phyloP scores from a whole-genome alignment of 2,797 vertebrate genomes.

The Cyclura pinguis region DNA sequence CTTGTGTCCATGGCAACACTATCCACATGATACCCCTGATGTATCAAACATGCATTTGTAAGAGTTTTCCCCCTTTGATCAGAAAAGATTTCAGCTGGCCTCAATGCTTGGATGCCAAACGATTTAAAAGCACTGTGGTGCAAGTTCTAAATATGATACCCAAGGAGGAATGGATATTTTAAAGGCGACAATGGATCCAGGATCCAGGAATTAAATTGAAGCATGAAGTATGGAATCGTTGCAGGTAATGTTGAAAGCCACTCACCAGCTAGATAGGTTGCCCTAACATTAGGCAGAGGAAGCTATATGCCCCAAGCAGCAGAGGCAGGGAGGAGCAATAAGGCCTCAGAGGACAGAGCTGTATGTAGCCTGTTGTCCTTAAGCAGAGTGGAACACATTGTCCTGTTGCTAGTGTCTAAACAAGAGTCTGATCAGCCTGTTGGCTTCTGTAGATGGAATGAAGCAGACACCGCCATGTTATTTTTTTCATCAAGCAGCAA shows the following conservation, averaged over 20 bases:
- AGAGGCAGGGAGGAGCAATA: neutral
- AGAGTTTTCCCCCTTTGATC: neutral
- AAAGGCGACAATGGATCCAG: neutral
- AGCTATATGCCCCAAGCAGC: no score
- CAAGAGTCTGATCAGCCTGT: neutral
- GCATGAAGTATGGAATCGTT: neutral
- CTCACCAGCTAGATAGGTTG: neutral
- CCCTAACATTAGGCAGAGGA: neutral
- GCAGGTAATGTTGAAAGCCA: neutral
- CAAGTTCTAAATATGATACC: neutral
- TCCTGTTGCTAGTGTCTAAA: neutral
- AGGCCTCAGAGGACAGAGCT: neutral
- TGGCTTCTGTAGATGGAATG: neutral
- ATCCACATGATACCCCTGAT: neutral
- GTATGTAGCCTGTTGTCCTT: neutral
- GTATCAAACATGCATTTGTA: neutral
- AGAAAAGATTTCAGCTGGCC: neutral
- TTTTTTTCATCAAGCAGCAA: neutral
- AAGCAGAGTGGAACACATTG: neutral
- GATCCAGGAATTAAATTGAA: neutral
- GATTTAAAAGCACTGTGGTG: neutral
- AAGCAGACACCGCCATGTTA: neutral
- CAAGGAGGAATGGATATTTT: neutral
- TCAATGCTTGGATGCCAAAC: accelerated
- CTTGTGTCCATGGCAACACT: constrained; percentile 35